These are phyloP conservation scores for Parelbella ahira DNA, from an alignment of 2,888 invertebrate genomes.

Conservation along the genomic window DNA sequence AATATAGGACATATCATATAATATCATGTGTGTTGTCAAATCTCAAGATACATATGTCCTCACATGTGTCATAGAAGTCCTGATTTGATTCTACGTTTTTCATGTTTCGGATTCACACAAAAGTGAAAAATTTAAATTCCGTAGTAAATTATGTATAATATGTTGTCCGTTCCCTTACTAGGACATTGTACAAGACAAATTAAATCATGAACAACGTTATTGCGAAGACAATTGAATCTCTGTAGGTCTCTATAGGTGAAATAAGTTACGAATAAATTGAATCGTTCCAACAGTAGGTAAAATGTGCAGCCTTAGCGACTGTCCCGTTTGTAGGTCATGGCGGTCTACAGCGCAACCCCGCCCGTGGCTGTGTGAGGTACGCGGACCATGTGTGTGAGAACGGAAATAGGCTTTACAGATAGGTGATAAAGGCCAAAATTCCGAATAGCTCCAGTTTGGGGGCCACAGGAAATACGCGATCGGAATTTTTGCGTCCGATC, in stretches of 20 bases:
- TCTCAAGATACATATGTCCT: too few relatives aligned
- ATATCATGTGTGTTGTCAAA: too few relatives aligned
- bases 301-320: constrained; percentile 8
- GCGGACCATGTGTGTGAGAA: background rate
- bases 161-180: too few relatives aligned
- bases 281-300: constrained; percentile 6
- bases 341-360: constrained; percentile 12
- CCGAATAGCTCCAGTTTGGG: background rate
- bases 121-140: too few relatives aligned
- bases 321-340: constrained; percentile 18
- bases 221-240: constrained; percentile 12
- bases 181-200: too few relatives aligned
- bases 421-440: constrained; percentile 1
- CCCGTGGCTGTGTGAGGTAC: too few relatives aligned
- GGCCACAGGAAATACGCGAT: constrained; percentile 3
- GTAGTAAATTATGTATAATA: too few relatives aligned
- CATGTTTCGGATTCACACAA: too few relatives aligned
- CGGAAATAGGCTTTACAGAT: background rate
- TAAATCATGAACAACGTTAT: too few relatives aligned
- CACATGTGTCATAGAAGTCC: too few relatives aligned
- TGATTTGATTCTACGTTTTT: too few relatives aligned
- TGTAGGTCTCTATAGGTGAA: constrained; percentile 14
- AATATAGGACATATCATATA: too few relatives aligned
- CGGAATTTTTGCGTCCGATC: constrained; percentile 4
- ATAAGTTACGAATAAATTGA: constrained; percentile 11